A percentile compares a stretch with the other conserved stretches of the same genome.
phyloP scores from a whole-genome alignment of 2,888 invertebrate species.

The Prostheceraeus crozeri region DNA sequence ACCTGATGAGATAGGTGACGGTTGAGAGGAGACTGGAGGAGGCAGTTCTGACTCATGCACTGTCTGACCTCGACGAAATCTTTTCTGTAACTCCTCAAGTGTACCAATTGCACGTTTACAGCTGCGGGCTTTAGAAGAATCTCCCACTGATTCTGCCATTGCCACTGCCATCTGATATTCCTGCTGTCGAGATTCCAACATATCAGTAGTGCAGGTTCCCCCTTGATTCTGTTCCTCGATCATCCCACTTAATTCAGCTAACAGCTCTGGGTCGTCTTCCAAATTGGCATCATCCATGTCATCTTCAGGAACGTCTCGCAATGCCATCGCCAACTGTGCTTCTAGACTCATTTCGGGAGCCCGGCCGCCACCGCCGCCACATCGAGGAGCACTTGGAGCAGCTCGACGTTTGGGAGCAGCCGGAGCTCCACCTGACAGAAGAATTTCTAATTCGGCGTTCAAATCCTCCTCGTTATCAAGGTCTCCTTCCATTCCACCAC shows the following conservation, averaged over 20 bases:
- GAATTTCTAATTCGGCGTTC: constrained; percentile 35
- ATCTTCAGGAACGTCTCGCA: constrained; percentile 26
- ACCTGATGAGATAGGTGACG: neutral
- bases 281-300: constrained; percentile 31
- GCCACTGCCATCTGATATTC: constrained; percentile 21
- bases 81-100: constrained; percentile 22
- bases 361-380: neutral
- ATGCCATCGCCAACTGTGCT: neutral
- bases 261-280: constrained; percentile 38
- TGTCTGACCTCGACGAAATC: constrained; percentile 4
- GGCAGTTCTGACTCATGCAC: constrained; percentile 32
- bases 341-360: neutral
- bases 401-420: neutral
- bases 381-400: neutral
- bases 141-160: constrained; percentile 11
- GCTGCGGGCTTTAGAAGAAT: constrained; percentile 26
- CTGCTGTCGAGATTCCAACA: neutral
- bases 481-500: constrained; percentile 37
- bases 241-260: constrained; percentile 24
- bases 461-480: constrained; percentile 39
- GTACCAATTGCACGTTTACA: constrained; percentile 28
- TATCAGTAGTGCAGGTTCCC: neutral
- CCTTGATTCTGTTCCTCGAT: neutral
- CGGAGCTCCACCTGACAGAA: constrained; percentile 18
- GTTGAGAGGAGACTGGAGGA: constrained; percentile 14